A percentile compares a stretch with the other conserved stretches of the same genome.
phyloP scores from a whole-genome alignment of 2,888 invertebrate species.

The Heliconius erato region DNA sequence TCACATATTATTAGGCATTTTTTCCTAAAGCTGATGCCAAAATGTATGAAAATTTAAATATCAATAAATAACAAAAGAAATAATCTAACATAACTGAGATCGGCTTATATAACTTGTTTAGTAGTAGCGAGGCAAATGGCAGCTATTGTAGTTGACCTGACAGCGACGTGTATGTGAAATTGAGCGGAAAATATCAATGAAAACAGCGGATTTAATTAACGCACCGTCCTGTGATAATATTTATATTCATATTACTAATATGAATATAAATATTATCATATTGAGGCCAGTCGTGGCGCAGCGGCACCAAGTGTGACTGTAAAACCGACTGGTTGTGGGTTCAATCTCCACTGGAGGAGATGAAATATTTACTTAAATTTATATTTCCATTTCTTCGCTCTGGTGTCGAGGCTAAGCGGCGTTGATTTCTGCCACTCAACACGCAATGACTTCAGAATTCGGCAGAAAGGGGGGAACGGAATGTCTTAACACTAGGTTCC shows the following conservation, averaged over 20 bases:
- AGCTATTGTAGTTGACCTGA: slow-evolving; percentile 25
- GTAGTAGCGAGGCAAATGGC: slow-evolving; percentile 18
- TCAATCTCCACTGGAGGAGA: too few relatives aligned
- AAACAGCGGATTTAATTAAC: slow-evolving; percentile 30
- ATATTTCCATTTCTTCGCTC: too few relatives aligned
- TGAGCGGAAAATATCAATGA: slow-evolving; percentile 22
- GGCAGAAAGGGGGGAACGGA: too few relatives aligned
- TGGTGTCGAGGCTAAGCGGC: too few relatives aligned
- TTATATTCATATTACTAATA: neutral
- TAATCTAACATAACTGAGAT: neutral
- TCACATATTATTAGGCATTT: neutral
- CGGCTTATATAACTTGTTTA: slow-evolving; percentile 18
- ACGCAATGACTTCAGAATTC: too few relatives aligned
- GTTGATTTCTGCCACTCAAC: too few relatives aligned
- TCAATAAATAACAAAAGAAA: neutral
- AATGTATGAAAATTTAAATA: neutral
- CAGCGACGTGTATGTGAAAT: slow-evolving; percentile 25
- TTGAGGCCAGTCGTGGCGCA: neutral
- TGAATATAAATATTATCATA: too few relatives aligned
- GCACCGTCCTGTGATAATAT: neutral
- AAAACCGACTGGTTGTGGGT: too few relatives aligned
- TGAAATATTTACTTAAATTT: too few relatives aligned
- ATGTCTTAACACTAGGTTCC: too few relatives aligned
- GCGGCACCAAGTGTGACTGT: too few relatives aligned
- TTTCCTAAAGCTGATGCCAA: neutral